These are phyloP conservation scores for Oxygymnocypris stewartii DNA, from an alignment of 2,113 vertebrate species.

Conservation along the genomic window DNA sequence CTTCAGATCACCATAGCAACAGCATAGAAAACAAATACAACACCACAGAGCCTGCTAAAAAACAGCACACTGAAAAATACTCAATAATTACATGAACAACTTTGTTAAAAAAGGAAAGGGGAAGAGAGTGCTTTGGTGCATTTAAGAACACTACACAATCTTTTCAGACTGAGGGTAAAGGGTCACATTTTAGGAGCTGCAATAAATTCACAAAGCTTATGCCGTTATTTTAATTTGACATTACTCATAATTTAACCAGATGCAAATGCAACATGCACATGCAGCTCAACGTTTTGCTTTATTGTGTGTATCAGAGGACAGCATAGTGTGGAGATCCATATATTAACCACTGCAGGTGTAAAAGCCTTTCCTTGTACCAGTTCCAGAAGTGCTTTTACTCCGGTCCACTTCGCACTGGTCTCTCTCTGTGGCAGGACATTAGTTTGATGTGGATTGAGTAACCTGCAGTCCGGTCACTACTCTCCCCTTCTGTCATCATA, in stretches of 20 bases:
- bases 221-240: background rate
- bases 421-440: conserved; percentile 48
- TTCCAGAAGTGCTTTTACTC: conserved; percentile 75
- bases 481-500: conserved; percentile 1
- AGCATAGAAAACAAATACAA: background rate
- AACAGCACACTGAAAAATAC: background rate
- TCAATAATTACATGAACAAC: background rate
- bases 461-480: background rate
- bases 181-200: background rate
- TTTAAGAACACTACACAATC: background rate
- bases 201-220: background rate
- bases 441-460: conserved; percentile 66
- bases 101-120: background rate
- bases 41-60: background rate
- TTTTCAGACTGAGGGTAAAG: background rate
- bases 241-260: conserved; percentile 11
- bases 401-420: conserved; percentile 7
- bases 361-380: conserved; percentile 72
- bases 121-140: background rate
- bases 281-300: conserved; percentile 13
- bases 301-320: conserved; percentile 18
- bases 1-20: background rate
- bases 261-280: background rate
- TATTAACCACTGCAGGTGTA: conserved; percentile 67
- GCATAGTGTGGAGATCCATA: conserved; percentile 39